phyloP scores from a whole-genome alignment of 2,113 vertebrate genomes.

The Camarhynchus parvulus region DNA sequence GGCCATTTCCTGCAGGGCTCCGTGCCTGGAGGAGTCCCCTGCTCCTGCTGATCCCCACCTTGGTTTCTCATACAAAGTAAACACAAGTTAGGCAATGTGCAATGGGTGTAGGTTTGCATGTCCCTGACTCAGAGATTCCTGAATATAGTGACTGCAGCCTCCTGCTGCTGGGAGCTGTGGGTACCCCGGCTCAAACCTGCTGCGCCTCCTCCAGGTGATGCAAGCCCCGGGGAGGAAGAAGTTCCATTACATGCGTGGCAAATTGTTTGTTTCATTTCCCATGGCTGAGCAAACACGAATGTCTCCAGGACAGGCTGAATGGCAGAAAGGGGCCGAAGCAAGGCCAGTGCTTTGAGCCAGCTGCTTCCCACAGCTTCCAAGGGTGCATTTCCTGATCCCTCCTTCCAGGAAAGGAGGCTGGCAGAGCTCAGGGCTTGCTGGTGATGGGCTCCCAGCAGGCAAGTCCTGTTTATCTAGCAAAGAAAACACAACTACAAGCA shows the following conservation, averaged over 20 bases:
- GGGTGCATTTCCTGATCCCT: not conserved
- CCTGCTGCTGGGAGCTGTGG: conserved; percentile 6
- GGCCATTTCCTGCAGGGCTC: not conserved
- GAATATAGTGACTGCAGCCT: not conserved
- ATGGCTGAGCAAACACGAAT: not conserved
- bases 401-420: conserved; percentile 19
- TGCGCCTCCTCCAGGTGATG: conserved; percentile 4
- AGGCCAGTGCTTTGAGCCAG: not conserved
- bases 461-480: conserved; percentile 66
- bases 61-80: conserved; percentile 55
- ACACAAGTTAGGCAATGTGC: conserved; percentile 60
- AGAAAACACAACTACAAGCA: conserved; percentile 57
- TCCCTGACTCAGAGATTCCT: conserved; percentile 74
- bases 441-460: conserved; percentile 40
- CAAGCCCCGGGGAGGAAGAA: not conserved
- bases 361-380: not conserved
- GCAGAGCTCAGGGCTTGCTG: not conserved
- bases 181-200: conserved; percentile 12
- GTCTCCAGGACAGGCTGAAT: not conserved
- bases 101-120: conserved; percentile 58
- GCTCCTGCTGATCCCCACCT: conserved; percentile 47
- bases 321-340: not conserved
- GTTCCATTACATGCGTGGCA: not conserved
- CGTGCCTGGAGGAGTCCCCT: not conserved
- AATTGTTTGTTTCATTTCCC: not conserved